A percentile compares a stretch with the other conserved stretches of the same genome.
Evolutionary conservation across 2,888 invertebrate genomes (phyloP).

Genomic region (Rosalia funebris): DNA sequence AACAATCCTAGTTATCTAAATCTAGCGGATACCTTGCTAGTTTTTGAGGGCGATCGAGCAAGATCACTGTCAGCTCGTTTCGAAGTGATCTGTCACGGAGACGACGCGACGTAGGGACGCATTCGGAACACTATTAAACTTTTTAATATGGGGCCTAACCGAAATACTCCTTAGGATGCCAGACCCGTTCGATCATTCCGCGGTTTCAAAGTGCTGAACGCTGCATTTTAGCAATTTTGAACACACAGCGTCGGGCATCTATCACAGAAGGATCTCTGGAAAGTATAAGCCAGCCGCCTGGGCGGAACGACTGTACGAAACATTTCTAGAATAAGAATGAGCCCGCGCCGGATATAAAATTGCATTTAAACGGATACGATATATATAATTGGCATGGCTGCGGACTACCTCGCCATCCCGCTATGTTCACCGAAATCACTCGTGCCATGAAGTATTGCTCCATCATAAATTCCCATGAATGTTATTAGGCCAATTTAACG

Average conservation of each 20-base stretch:
- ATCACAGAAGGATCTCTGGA: slow-evolving; percentile 56
- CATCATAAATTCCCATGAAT: slow-evolving; percentile 30
- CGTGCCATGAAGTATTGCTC: slow-evolving; percentile 19
- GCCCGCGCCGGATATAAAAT: slow-evolving; percentile 51
- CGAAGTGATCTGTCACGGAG: slow-evolving; percentile 29
- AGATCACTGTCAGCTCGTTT: not conserved
- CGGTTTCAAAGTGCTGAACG: slow-evolving; percentile 53
- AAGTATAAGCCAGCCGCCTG: slow-evolving; percentile 55
- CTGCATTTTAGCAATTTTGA: slow-evolving; percentile 59
- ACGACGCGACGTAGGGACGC: slow-evolving; percentile 26
- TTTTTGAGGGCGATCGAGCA: too few species aligned
- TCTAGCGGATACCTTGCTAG: too few species aligned
- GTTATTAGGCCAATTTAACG: slow-evolving; percentile 31
- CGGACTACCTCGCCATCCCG: slow-evolving; percentile 25
- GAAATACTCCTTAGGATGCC: slow-evolving; percentile 30
- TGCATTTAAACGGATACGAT: slow-evolving; percentile 51
- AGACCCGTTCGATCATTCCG: slow-evolving; percentile 39
- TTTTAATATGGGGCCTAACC: slow-evolving; percentile 44
- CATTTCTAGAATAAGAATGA: slow-evolving; percentile 58
- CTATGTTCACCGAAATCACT: slow-evolving; percentile 20
- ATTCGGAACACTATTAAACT: slow-evolving; percentile 42
- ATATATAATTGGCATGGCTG: slow-evolving; percentile 31
- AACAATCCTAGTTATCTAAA: too few species aligned
- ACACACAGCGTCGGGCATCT: slow-evolving; percentile 55
- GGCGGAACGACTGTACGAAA: slow-evolving; percentile 52